phyloP scores from a whole-genome alignment of 1,140 invertebrate genomes.

The Semibalanus balanoides region DNA sequence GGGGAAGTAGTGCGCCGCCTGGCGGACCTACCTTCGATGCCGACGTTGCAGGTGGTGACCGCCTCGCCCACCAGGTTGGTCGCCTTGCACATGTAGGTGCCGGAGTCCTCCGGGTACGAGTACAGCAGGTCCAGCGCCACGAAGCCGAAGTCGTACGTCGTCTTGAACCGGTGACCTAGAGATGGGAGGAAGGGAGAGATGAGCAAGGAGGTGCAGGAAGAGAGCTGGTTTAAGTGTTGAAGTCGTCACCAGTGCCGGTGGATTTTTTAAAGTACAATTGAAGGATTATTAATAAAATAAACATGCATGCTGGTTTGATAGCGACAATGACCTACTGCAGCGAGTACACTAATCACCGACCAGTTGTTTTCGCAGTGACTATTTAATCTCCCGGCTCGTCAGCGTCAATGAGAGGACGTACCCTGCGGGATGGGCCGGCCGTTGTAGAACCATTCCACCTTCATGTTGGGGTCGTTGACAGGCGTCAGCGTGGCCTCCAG shows the following conservation, averaged over 20 bases:
- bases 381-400: too few species aligned
- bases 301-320: conserved; percentile 40
- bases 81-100: conserved; percentile 35
- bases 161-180: conserved; percentile 40
- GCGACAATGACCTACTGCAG: not conserved
- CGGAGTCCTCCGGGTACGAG: conserved; percentile 33
- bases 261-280: too few species aligned
- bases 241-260: too few species aligned
- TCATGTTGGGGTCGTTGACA: conserved; percentile 87
- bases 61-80: conserved; percentile 35
- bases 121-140: conserved; percentile 41
- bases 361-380: too few species aligned
- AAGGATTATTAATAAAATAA: too few species aligned
- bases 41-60: conserved; percentile 71
- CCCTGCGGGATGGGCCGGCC: conserved; percentile 71
- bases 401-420: too few species aligned
- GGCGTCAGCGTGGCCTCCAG: conserved; percentile 89
- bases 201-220: conserved; percentile 39
- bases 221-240: conserved; percentile 14
- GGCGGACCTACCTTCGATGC: conserved; percentile 51
- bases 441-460: conserved; percentile 89
- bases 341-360: too few species aligned
- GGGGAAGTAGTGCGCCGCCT: too few species aligned
- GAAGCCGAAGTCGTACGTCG: conserved; percentile 46
- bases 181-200: conserved; percentile 35